These are phyloP conservation scores for Pogonomyrmex barbatus DNA, from an alignment of 1,140 invertebrate species.

Conservation along the genomic window DNA sequence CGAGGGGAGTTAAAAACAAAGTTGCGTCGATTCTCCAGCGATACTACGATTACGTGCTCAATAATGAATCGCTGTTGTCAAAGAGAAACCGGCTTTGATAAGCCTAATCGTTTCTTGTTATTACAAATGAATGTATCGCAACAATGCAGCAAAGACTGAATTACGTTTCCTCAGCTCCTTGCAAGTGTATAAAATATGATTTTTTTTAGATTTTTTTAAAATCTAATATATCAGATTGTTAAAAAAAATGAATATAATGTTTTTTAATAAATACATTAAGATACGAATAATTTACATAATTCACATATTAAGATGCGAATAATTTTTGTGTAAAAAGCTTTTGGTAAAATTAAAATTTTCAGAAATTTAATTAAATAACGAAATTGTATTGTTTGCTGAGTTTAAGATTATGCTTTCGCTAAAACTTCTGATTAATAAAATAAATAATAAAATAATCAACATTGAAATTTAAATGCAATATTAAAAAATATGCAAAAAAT, in stretches of 20 bases:
- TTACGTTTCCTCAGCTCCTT: neutral
- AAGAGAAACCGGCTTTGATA: slow-evolving; percentile 2
- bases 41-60: slow-evolving; percentile 64
- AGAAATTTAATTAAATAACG: neutral
- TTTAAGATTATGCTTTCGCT: neutral
- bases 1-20: slow-evolving; percentile 71
- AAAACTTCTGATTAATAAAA: neutral
- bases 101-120: slow-evolving; percentile 38
- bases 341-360: neutral
- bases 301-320: neutral
- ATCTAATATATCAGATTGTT: neutral
- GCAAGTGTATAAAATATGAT: neutral
- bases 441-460: neutral
- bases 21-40: slow-evolving; percentile 61
- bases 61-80: slow-evolving; percentile 66
- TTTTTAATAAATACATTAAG: neutral
- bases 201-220: neutral
- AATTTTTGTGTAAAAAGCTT: slow-evolving; percentile 4
- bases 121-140: slow-evolving; percentile 42
- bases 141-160: slow-evolving; percentile 27
- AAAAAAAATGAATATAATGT: neutral
- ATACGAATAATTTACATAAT: slow-evolving; percentile 3
- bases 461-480: neutral
- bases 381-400: neutral
- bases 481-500: neutral